Evolutionary conservation across 2,797 vertebrate genomes (phyloP), one percentile per base, ranked within the genome.

Genomic region (Chelon labrosus): DNA sequence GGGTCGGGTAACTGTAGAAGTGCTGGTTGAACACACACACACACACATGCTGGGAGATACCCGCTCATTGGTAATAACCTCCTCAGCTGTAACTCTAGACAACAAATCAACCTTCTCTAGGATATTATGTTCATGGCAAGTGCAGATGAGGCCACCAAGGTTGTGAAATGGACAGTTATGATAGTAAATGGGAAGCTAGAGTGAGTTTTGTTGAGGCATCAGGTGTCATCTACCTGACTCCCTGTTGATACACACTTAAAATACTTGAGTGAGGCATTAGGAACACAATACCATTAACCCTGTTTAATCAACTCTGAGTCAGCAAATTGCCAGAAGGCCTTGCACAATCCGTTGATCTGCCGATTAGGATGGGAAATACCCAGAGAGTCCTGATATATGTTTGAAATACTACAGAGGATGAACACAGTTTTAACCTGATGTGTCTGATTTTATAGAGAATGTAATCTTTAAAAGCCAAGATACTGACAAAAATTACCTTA

Each of bases 1-100:
- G 70, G 62, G 27, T 84, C 83, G 65, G 70, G 80, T 93, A 82
- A 91, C 77, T 27, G 70, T 50, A 82, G 82, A 88, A 60, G 60
- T 65, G 69, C 65, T 67, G 73, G 62, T 47, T 47, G 62, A 56
- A 80, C 16, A 57, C 16, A 51, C 57, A 46, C 55, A 46, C 55
- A 42, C 51, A 50, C 5, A 42, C 5, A 42, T 8, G 8, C n/a
- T 49, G 17, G 52, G 8, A 77, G 7, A 73, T 3, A 70, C 55
- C 62, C 63, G 42, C 55, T 31, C 49, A 3, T 68, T 63, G 77
- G 64, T 63, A 69, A 56, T 69, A 75, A 75, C 65, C 44, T 73
- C 80, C 42, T 74, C 37, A 46, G 66, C 51, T 75, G 80, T 70
- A 84, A 91, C 63, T 39, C 59, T 35, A 84, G 72, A 80, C 54